Base-by-base conservation (phyloP, 2,888 invertebrate genomes). In the Prosopocoilus inquinatus region DNA sequence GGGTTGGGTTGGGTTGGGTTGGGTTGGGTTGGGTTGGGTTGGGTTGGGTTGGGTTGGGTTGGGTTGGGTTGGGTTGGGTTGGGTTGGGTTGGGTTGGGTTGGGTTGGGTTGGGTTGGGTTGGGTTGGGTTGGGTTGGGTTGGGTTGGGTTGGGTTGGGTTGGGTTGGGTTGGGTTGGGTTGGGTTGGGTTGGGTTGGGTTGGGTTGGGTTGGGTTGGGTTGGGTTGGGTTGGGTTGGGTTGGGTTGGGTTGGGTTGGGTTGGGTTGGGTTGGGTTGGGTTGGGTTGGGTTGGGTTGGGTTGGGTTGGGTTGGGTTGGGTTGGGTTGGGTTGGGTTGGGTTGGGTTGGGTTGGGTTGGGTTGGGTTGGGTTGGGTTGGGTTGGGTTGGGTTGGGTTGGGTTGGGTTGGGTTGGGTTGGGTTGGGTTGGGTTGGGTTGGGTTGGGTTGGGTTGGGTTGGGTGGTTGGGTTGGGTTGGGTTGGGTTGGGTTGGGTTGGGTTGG, bases 241-340 rank as follows among this genome's bases (percentile, higher is more conserved):
- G 9, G 9, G 20, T 51, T 9, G 49, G 49, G 49, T 51, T 13
- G 49, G 49, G 12, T 32, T n/a, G 53, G 53, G 34, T 45, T 15
- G 55, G 53, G 8, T 45, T 11, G 53, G 53, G 9, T 33, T n/a
- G 53, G 55, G 9, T 44, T 11, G 53, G 53, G 28, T 47, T 15
- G 52, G 52, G 48, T 45, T 15, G 55, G 53, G 15, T 55, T 9
- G 54, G 54, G 15, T 45, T 11, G 55, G 56, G 55, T 51, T 34
- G 55, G 57, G 55, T 57, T 16, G 57, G 57, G 55, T 57, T 33
- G 57, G 53, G 55, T 57, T 33, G 57, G 53, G 55, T 59, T 46
- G 58, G 53, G 59, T 59, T 43, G 59, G 50, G 58, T 56, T 44
- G 53, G 53, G 55, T 57, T 38, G 57, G 53, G 55, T 57, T 44